phyloP scores from a whole-genome alignment of 2,888 invertebrate genomes.

The Acronicta leporina region DNA sequence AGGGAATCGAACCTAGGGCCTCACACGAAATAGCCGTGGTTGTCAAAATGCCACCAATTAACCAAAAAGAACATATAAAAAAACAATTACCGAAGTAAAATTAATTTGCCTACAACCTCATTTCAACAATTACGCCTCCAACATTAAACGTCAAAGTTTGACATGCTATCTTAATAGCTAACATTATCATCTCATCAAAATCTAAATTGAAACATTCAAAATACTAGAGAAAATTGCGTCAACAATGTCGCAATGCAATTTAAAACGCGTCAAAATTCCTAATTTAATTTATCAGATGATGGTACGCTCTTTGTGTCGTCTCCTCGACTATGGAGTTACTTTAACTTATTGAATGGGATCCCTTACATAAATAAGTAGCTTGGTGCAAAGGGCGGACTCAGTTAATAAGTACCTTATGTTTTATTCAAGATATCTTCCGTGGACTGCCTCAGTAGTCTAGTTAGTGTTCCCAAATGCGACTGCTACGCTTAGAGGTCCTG shows the following conservation, averaged over 20 bases:
- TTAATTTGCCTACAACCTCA: constrained; percentile 2
- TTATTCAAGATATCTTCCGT: constrained; percentile 48
- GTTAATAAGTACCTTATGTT: constrained; percentile 50
- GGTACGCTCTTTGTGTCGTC: constrained; percentile 17
- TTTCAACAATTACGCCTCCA: constrained; percentile 18
- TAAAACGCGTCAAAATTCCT: constrained; percentile 39
- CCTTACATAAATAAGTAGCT: constrained; percentile 59
- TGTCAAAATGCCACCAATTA: too few relatives aligned
- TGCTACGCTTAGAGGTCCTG: too few relatives aligned
- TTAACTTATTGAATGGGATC: constrained; percentile 61
- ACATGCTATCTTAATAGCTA: constrained; percentile 29
- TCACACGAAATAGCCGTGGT: too few relatives aligned
- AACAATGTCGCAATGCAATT: constrained; percentile 46
- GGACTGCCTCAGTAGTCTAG: too few relatives aligned
- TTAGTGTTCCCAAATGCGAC: too few relatives aligned
- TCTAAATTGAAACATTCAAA: constrained; percentile 49
- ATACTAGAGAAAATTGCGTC: constrained; percentile 36
- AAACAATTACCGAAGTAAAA: constrained; percentile 3
- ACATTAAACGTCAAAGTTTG: constrained; percentile 32
- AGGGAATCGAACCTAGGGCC: too few relatives aligned
- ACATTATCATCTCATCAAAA: constrained; percentile 52
- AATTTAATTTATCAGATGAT: constrained; percentile 38
- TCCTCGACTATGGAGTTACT: constrained; percentile 49
- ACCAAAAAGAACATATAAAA: too few relatives aligned
- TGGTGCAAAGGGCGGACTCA: constrained; percentile 48